phyloP scores from a whole-genome alignment of 2,113 vertebrate species.

The Takifugu flavidus region DNA sequence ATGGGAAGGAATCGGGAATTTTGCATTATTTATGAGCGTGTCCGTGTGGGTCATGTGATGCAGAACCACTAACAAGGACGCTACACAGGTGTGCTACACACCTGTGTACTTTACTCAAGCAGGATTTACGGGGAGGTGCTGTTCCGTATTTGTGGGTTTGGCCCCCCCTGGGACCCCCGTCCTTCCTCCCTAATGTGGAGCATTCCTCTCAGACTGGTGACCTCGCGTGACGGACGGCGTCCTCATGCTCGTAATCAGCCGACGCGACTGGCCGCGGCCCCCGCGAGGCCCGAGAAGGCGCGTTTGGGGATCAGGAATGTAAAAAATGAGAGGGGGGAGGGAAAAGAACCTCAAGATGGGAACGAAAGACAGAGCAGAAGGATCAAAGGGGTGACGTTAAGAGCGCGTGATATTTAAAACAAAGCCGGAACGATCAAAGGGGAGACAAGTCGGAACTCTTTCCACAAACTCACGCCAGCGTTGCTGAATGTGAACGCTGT shows the following conservation, averaged over 20 bases:
- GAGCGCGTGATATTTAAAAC: not conserved
- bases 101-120: conserved; percentile 11
- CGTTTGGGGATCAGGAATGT: conserved; percentile 45
- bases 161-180: conserved; percentile 33
- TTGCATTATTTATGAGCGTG: no score
- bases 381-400: not conserved
- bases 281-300: conserved; percentile 14
- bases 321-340: not conserved
- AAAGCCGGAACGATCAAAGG: not conserved
- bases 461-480: not conserved
- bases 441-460: not conserved
- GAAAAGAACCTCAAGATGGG: not conserved
- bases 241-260: conserved; percentile 58
- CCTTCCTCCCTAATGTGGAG: conserved; percentile 38
- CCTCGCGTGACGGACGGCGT: conserved; percentile 59
- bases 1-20: no score
- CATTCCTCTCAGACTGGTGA: conserved; percentile 62
- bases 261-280: conserved; percentile 17
- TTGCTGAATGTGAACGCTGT: conserved; percentile 13
- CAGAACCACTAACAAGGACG: not conserved
- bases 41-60: not conserved
- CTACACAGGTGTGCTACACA: conserved; percentile 11
- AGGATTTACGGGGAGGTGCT: conserved; percentile 2
- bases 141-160: conserved; percentile 28
- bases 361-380: not conserved